Evolutionary conservation across 2,113 vertebrate species (phyloP), one percentile per base, ranked within the genome.

Genomic region (Platysternon megacephalum): DNA sequence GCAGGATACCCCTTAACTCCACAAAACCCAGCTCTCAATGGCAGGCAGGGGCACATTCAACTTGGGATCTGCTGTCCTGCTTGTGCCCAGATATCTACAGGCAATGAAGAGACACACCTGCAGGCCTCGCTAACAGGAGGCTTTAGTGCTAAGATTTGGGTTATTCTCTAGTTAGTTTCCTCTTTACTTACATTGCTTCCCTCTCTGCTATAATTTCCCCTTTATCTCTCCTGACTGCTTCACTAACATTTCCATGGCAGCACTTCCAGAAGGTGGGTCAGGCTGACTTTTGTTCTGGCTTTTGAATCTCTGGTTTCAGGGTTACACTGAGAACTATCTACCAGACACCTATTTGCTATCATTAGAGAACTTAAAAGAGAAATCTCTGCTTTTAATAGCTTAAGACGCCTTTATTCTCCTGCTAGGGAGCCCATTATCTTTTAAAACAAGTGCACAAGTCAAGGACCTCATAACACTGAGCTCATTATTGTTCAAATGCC

Each of bases 31-130:
- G 19, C n/a, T 9, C 68, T 76, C 53, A 82, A 42, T 24, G 42
- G 56, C n/a, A 5, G 39, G 8, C 17, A n/a, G 39, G 32, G 56
- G 6, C 35, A 87, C 5, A 1, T 35, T 65, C 13, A 53, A 35
- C 44, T 55, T 2, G 61, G 53, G 11, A 89, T 29, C 1, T 19
- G 32, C 7, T 85, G 32, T 26, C 52, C 2, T 0, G 61, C 0
- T 0, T 48, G 35, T 68, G 65, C 35, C 35, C 65, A 68, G 65
- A 17, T 68, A 68, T 21, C 17, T 17, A 68, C 35, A n/a, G 35
- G 35, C 65, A 35, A 68, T 19, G 65, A 68, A 68, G 35, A 21
- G 35, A 68, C 0, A 0, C 12, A 29, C 81, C 72, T 76, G 48
- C 52, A 68, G 79, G 74, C 48, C 49, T 55, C 2, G 1, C 5